Base-by-base conservation (phyloP, 2,888 invertebrate species). In the Ypsolopha scabrella region DNA sequence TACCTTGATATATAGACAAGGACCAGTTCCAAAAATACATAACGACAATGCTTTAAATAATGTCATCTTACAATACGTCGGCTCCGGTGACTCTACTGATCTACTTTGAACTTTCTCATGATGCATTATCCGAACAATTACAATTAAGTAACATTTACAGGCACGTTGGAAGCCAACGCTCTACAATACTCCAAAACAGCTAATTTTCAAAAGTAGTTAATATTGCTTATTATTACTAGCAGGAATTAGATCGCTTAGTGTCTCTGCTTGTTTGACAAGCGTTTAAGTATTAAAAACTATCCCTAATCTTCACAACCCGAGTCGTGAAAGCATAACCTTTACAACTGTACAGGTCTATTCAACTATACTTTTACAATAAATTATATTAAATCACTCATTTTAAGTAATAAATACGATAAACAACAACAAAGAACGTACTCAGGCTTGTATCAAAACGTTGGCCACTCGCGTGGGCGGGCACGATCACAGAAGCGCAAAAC, bases 201-300 rank as follows among this genome's bases (percentile, higher is more conserved):
- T 38, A 47, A 47, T 47, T 47, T 37, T 36, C 47, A 47, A 43
- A 43, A 47, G 47, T 47, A 47, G 47, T 6, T 33, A 45, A 63
- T 70, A 74, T 74, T 72, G 72, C 75, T 77, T 76, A 73, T n/a
- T 67, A 65, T 67, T 73, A 64, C 67, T 71, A 75, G 57, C 60
- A 68, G 71, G 72, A 71, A 70, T 68, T 60, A 64, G 58, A 58
- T 58, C 57, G 58, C 59, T 59, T 68, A 75, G 65, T 73, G 75
- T 77, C 75, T 74, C 80, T 78, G 69, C 85, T 81, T 80, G 85
- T 85, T 69, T 80, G 68, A 85, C 85, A 83, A 85, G 85, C 81
- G 70, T 68, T 64, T 62, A 75, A 80, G 75, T 72, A 64, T 68
- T 65, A 65, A 57, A 63, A 24, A 50, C 52, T 53, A 52, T 13